Evolutionary conservation across 2,888 invertebrate genomes (phyloP), one percentile per base, ranked within the genome.

Genomic region (Meteorus colon): DNA sequence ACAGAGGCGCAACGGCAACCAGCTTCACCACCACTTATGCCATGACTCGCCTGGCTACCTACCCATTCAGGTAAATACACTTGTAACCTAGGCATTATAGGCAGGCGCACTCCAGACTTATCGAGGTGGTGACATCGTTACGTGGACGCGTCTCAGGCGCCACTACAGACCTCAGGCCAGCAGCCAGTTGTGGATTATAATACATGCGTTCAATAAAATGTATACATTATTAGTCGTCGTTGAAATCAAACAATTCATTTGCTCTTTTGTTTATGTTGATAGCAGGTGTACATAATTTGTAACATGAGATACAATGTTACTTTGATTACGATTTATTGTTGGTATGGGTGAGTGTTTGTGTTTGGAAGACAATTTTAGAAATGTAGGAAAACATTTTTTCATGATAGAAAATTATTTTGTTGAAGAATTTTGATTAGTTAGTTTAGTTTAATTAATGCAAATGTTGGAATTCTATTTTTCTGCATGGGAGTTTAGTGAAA

Each of bases 91-190:
- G 45, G 72, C 55, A 72, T 72, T 71, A 60, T 37, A 71, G 16
- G 62, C 41, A 41, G 41, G 37, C n/a, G 48, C 29, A 31, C 55
- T 55, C 69, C 37, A 63, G 73, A 73, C 65, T 73, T 65, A 73
- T 73, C 73, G 65, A 65, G 48, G 73, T 73, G 73, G 73, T 73
- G 73, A 73, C 73, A 73, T 73, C 65, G 73, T 73, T 73, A 73
- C 51, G 73, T 72, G n/a, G 34, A 29, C 31, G 63, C 63, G 16
- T 48, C 45, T 12, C 72, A 63, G 72, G 69, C 69, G 69, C 69
- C 69, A 69, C 55, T 51, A 31, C 29, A 55, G 34, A 51, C 69
- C 69, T 19, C n/a, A 34, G 69, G 69, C 69, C 5, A 65, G 34
- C 34, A 19, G 16, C 65, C 65, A 65, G 8, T 37, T 19, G 19